phyloP scores from a whole-genome alignment of 2,797 vertebrate genomes.

The Melanotaenia trifasciata region DNA sequence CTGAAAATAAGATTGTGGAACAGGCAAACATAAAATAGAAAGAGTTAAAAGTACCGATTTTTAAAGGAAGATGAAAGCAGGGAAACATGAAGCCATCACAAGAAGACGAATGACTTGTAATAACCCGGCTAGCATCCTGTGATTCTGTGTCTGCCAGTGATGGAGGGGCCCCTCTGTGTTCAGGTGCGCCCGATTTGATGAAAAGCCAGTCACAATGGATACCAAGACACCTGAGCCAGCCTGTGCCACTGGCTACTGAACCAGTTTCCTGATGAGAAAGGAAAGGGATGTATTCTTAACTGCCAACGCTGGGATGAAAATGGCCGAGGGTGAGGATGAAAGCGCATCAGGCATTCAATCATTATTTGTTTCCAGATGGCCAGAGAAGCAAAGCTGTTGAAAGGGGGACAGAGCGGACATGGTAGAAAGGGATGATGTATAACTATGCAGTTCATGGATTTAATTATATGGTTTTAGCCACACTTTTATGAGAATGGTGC shows the following conservation, averaged over 20 bases:
- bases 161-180: slow-evolving; percentile 64
- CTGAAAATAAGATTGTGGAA: slow-evolving; percentile 46
- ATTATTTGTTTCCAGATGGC: slow-evolving; percentile 31
- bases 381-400: slow-evolving; percentile 1
- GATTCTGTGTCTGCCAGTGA: slow-evolving; percentile 72
- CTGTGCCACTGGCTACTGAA: slow-evolving; percentile 19
- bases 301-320: slow-evolving; percentile 52
- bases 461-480: slow-evolving; percentile 41
- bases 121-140: slow-evolving; percentile 65
- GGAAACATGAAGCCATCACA: slow-evolving; percentile 34
- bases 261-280: slow-evolving; percentile 21
- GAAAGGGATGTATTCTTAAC: slow-evolving; percentile 39
- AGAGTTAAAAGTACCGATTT: slow-evolving; percentile 59
- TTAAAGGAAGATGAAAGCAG: slow-evolving; percentile 53
- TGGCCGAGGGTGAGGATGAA: slow-evolving; percentile 26
- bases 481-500: slow-evolving; percentile 10
- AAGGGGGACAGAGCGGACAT: neutral
- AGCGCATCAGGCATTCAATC: slow-evolving; percentile 30
- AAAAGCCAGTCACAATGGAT: slow-evolving; percentile 33
- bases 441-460: slow-evolving; percentile 23
- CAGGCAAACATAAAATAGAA: slow-evolving; percentile 57
- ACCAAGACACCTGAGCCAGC: slow-evolving; percentile 29
- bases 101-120: slow-evolving; percentile 79
- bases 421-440: neutral
- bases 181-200: slow-evolving; percentile 59